Evolutionary conservation across 2,888 invertebrate genomes (phyloP), one percentile per base, ranked within the genome.

Genomic region (Tipula confusa): DNA sequence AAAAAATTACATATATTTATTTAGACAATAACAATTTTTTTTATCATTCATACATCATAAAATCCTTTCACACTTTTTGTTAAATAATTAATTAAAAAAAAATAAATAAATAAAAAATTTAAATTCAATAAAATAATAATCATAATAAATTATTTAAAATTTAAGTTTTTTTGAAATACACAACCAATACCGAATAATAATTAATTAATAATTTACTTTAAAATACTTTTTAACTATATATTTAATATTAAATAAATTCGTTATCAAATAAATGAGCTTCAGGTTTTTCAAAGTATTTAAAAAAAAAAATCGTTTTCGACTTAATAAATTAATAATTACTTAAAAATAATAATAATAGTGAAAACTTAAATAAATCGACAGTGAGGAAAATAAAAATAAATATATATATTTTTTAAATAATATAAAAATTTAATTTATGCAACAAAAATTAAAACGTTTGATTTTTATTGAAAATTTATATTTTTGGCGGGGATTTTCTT

Each of bases 1-100:
- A 64, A 64, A 64, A 80, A 80, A 80, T 80, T 80, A 80, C 80
- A 80, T 64, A 80, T 80, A 80, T 29, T 80, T 80, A 80, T 29
- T 80, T 80, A 80, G 80, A 80, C 80, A 80, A 80, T 80, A 29
- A 80, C 80, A 80, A 80, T 29, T 29, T 31, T 79, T n/a, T 64
- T 24, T 64, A 64, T 64, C 64, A 64, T 24, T 64, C 64, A 64
- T 24, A 64, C 64, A 64, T 64, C 64, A 64, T 64, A 64, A 64
- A 64, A 64, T 64, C 64, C 64, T 6, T 64, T 64, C 64, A 64
- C 64, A 64, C 64, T 24, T 24, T 64, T 48, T 48, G 15, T 48
- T 48, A 15, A 6, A 15, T n/a, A 64, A 64, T 64, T 24, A 64
- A 64, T 64, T 24, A 64, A n/a, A n/a, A n/a, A n/a, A n/a, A n/a